phyloP scores from a whole-genome alignment of 2,113 vertebrate species.

The Solenodon paradoxus region DNA sequence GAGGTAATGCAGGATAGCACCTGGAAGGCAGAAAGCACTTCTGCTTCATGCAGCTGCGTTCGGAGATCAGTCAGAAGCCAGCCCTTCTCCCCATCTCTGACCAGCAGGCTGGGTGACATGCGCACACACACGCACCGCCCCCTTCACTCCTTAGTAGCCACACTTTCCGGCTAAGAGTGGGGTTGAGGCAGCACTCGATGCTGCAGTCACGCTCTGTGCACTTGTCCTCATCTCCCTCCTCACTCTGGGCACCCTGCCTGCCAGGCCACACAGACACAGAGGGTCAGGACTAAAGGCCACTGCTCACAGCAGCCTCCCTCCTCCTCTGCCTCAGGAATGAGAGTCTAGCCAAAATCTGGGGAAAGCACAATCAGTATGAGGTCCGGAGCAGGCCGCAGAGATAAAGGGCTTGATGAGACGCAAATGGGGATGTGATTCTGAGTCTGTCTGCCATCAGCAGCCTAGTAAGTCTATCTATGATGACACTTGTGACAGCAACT shows the following conservation, averaged over 20 bases:
- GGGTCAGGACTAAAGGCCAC: not conserved
- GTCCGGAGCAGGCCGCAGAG: not conserved
- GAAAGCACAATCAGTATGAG: not conserved
- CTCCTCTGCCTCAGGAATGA: not conserved
- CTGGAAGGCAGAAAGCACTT: not conserved
- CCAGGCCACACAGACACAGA: not conserved
- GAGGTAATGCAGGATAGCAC: not conserved
- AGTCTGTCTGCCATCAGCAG: not conserved
- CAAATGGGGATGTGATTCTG: not conserved
- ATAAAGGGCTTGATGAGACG: not conserved
- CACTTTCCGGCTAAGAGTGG: not conserved
- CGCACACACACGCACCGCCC: accelerated
- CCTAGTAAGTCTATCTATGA: not conserved
- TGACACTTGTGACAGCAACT: not conserved
- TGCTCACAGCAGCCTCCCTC: not conserved
- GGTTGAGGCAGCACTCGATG: not conserved
- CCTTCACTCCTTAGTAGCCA: not conserved
- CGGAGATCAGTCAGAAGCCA: not conserved
- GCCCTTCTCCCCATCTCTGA: not conserved
- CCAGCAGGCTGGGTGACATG: not conserved
- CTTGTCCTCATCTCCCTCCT: no score
- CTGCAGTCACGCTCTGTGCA: not conserved
- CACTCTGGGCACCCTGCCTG: no score
- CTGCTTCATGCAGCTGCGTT: not conserved
- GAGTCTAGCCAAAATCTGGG: not conserved